Conservation (phyloP, 2,113 vertebrate genomes). For the Spheniscus mendiculus region DNA sequence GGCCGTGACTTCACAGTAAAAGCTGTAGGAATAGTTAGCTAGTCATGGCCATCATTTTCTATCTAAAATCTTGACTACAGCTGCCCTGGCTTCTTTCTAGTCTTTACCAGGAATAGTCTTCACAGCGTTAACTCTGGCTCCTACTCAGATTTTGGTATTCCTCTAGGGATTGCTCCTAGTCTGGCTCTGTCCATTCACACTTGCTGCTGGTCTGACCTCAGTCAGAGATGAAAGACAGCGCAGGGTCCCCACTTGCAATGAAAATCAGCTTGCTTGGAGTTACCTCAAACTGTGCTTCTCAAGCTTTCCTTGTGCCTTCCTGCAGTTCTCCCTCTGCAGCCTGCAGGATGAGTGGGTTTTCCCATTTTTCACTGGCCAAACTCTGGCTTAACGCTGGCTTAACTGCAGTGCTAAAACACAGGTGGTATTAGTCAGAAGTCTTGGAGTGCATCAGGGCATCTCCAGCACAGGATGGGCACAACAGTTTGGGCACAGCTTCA, state of each 20-base stretch:
- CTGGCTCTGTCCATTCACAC: background rate
- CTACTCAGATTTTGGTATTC: background rate
- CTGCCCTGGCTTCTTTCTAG: background rate
- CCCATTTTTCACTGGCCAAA: background rate
- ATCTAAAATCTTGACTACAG: background rate
- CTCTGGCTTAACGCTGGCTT: fast-evolving
- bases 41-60: background rate
- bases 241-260: background rate
- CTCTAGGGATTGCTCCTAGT: background rate
- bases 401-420: too few relatives aligned
- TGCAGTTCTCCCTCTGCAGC: background rate
- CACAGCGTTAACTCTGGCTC: background rate
- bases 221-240: background rate
- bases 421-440: background rate
- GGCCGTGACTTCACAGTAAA: background rate
- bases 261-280: background rate
- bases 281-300: background rate
- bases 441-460: background rate
- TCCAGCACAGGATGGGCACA: background rate
- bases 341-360: background rate
- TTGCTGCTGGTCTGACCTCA: background rate
- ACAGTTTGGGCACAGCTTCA: background rate
- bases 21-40: background rate
- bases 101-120: background rate
- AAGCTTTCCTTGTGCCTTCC: background rate